phyloP scores from a whole-genome alignment of 2,113 vertebrate species.

The Cavia porcellus region DNA sequence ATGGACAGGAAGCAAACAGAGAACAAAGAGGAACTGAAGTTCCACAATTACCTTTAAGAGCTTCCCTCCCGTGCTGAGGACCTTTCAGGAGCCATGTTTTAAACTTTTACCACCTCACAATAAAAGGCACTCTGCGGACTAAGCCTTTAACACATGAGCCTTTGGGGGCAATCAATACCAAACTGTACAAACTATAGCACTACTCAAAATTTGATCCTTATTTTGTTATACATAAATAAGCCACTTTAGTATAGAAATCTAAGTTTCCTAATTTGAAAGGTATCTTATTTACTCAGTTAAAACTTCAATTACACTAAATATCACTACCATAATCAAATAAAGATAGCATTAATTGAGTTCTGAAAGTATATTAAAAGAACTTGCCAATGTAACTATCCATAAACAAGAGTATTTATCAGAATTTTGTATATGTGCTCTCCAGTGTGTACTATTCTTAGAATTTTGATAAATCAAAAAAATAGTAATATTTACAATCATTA shows the following conservation, averaged over 20 bases:
- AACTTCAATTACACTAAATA: constrained; percentile 20
- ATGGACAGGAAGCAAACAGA: background rate
- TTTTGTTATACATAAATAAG: constrained; percentile 26
- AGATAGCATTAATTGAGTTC: constrained; percentile 13
- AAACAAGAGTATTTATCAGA: background rate
- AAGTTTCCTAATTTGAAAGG: constrained; percentile 14
- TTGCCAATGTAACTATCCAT: background rate
- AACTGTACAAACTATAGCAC: background rate
- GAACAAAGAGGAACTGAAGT: background rate
- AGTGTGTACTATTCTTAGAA: background rate
- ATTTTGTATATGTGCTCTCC: background rate
- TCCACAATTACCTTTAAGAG: background rate
- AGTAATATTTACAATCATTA: background rate
- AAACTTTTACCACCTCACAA: too few species aligned
- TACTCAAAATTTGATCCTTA: background rate
- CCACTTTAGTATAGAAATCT: background rate
- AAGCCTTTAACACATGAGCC: background rate
- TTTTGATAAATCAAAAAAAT: constrained; percentile 34
- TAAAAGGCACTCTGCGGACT: background rate
- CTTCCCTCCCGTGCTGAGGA: too few species aligned
- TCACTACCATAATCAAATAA: constrained; percentile 34
- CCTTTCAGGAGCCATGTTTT: too few species aligned
- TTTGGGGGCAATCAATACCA: background rate
- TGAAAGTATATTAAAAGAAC: background rate
- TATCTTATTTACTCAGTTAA: constrained; percentile 29